Conservation (phyloP, 2,888 invertebrate species). For the Drosophila atripex region DNA sequence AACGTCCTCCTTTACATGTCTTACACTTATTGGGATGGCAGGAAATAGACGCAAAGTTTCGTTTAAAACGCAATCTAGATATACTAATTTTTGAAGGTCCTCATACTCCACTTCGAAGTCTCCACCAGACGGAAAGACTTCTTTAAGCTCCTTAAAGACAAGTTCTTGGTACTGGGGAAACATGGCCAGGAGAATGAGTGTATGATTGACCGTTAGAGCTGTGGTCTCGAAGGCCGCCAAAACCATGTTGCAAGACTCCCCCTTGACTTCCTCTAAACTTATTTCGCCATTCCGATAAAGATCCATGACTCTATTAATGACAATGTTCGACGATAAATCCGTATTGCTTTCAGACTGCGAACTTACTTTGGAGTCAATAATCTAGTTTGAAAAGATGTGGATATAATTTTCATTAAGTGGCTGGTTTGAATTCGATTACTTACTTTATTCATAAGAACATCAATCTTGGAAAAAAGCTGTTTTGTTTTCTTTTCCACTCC, state of each 20-base stretch:
- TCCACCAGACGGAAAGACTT: constrained; percentile 57
- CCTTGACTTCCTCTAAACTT: constrained; percentile 61
- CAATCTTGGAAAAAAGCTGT: rapidly evolving
- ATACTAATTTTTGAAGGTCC: constrained; percentile 70
- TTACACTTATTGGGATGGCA: constrained; percentile 62
- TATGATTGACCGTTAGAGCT: constrained; percentile 53
- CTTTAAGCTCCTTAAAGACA: constrained; percentile 66
- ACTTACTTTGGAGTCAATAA: constrained; percentile 50
- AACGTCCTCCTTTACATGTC: constrained; percentile 62
- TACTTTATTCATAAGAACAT: not conserved
- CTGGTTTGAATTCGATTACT: not conserved
- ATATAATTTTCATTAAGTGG: not conserved
- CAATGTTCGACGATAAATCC: not conserved
- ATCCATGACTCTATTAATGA: constrained; percentile 67
- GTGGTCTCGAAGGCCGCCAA: constrained; percentile 78
- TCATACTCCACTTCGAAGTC: constrained; percentile 64
- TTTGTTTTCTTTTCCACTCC: not conserved
- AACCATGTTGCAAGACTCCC: constrained; percentile 73
- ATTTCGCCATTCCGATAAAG: constrained; percentile 59
- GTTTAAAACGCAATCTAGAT: constrained; percentile 78
- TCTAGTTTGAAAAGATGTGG: constrained; percentile 17
- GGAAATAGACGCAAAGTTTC: constrained; percentile 80
- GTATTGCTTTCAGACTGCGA: constrained; percentile 3
- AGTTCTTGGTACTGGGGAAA: constrained; percentile 72
- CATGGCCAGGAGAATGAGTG: constrained; percentile 72